Evolutionary conservation across 2,797 vertebrate genomes (phyloP).

Genomic region (Sebastes baramenuke): DNA sequence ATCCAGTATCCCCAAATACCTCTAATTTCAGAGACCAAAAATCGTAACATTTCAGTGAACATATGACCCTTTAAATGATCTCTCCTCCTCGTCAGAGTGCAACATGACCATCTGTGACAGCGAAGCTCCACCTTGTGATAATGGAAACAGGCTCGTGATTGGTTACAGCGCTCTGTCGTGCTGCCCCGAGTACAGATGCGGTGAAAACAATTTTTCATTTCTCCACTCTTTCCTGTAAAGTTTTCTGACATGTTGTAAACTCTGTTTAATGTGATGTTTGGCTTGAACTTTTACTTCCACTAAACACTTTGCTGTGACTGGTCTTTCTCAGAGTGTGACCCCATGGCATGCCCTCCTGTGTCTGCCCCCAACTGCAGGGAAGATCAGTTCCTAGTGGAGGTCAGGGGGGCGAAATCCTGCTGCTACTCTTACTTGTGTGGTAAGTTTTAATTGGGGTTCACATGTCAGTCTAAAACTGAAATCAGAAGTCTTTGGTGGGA

Average conservation of each 20-base stretch:
- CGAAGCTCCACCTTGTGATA: slow-evolving; percentile 85
- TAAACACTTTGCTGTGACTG: slow-evolving; percentile 25
- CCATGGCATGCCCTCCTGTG: slow-evolving; percentile 84
- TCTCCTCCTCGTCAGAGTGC: slow-evolving; percentile 84
- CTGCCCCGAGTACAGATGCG: slow-evolving; percentile 95
- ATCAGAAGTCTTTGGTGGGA: background rate
- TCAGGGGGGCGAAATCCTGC: slow-evolving; percentile 88
- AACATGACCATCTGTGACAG: slow-evolving; percentile 91
- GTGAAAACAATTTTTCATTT: slow-evolving; percentile 76
- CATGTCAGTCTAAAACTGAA: background rate
- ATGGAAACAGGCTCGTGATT: slow-evolving; percentile 86
- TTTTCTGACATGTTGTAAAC: background rate
- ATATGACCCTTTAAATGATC: background rate
- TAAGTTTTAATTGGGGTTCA: slow-evolving; percentile 66
- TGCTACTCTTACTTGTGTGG: slow-evolving; percentile 95
- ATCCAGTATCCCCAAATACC: background rate
- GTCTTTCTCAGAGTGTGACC: slow-evolving; percentile 90
- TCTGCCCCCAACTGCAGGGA: slow-evolving; percentile 88
- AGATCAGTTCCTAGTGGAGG: slow-evolving; percentile 94
- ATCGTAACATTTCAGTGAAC: background rate
- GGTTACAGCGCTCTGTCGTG: slow-evolving; percentile 90
- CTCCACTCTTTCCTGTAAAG: background rate
- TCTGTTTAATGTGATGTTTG: background rate
- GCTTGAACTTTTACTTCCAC: background rate
- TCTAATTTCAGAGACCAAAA: background rate